Evolutionary conservation across 1,140 invertebrate genomes (phyloP).

Genomic region (Achatina immaculata): DNA sequence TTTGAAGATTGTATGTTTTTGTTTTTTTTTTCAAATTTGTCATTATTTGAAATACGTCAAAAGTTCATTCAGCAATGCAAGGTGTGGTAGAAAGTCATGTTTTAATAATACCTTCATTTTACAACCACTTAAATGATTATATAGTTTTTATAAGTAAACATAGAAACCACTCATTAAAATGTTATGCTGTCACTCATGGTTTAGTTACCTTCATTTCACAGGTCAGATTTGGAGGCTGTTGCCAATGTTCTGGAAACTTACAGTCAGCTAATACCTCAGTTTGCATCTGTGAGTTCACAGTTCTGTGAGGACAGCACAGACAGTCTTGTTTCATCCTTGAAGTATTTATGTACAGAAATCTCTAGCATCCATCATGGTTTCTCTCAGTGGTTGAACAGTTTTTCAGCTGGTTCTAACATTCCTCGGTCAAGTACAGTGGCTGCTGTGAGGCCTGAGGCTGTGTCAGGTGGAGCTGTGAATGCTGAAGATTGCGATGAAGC

Average conservation of each 20-base stretch:
- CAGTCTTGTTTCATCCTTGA: constrained; percentile 12
- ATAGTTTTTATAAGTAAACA: too few species aligned
- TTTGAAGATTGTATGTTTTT: too few species aligned
- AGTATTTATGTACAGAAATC: not conserved
- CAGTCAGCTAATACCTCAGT: not conserved
- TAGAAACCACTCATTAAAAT: too few species aligned
- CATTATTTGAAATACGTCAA: too few species aligned
- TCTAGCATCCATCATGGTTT: not conserved
- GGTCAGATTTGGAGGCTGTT: constrained; percentile 20
- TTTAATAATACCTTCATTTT: too few species aligned
- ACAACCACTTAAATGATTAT: too few species aligned
- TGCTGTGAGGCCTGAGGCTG: not conserved
- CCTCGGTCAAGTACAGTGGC: not conserved
- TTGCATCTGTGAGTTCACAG: not conserved
- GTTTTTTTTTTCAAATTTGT: too few species aligned
- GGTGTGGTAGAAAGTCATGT: too few species aligned
- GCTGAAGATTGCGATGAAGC: not conserved
- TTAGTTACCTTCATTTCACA: not conserved
- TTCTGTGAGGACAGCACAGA: constrained; percentile 8
- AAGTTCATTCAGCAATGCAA: too few species aligned
- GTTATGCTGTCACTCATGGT: too few species aligned
- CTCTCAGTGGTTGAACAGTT: not conserved
- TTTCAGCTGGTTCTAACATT: not conserved
- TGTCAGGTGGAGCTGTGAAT: not conserved
- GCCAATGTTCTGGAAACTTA: not conserved